A percentile compares a stretch with the other conserved stretches of the same genome.
Evolutionary conservation across 2,113 vertebrate genomes (phyloP).

Genomic region (Patagioenas fasciata): DNA sequence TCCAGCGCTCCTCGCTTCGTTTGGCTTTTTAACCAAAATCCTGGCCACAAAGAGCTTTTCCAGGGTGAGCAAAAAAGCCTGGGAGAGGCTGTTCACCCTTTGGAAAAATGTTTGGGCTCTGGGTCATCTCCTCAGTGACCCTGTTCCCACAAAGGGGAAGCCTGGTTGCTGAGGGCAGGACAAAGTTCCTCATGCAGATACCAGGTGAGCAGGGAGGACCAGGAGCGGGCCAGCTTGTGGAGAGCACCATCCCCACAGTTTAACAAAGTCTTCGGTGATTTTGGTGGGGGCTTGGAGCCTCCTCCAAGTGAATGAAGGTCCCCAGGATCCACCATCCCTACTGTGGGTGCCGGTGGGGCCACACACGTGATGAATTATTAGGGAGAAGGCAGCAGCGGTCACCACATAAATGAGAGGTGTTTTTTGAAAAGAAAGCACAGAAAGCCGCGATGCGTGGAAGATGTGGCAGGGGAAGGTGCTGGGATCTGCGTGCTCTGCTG

Average conservation of each 20-base stretch:
- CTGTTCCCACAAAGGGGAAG: neutral
- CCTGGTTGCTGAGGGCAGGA: neutral
- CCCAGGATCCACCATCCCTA: neutral
- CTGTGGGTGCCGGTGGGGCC: neutral
- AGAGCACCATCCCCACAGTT: neutral
- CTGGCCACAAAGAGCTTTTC: neutral
- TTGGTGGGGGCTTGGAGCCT: neutral
- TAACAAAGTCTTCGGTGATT: neutral
- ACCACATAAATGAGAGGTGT: neutral
- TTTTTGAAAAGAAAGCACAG: neutral
- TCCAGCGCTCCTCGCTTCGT: neutral
- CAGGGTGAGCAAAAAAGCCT: neutral
- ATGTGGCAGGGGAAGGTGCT: neutral
- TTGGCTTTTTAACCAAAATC: neutral
- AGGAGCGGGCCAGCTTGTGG: neutral
- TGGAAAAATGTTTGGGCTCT: neutral
- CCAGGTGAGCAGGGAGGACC: neutral
- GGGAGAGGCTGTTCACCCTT: accelerated
- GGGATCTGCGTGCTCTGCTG: neutral
- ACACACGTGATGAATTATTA: neutral
- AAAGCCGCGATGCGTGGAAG: neutral
- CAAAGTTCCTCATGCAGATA: neutral
- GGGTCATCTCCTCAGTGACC: neutral
- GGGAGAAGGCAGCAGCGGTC: neutral
- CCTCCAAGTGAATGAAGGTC: neutral